Conservation (phyloP, 2,888 invertebrate species). For the Geophilus truncorum region DNA sequence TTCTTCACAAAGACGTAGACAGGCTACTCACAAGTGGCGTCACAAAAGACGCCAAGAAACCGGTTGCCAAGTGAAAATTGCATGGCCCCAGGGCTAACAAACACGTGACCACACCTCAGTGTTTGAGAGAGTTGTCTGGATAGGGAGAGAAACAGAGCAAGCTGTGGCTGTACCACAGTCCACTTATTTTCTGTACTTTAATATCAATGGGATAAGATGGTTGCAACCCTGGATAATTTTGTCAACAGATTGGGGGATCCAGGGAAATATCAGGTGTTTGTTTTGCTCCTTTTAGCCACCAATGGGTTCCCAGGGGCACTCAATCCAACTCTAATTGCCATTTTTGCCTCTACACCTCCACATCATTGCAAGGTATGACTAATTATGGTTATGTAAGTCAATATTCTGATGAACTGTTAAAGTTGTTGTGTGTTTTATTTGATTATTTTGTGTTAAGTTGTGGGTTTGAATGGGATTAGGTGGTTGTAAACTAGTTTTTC, state of each 20-base stretch:
- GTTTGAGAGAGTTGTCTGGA: neutral
- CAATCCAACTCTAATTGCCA: conserved; percentile 1
- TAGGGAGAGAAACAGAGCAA: neutral
- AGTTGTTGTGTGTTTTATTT: neutral
- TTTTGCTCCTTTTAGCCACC: neutral
- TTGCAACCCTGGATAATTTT: conserved; percentile 30
- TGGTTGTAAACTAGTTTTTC: neutral
- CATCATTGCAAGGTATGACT: conserved; percentile 31
- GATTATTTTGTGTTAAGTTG: neutral
- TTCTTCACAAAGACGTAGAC: neutral
- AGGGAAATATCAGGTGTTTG: conserved; percentile 31
- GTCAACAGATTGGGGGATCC: conserved; percentile 29
- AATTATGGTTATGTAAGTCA: neutral
- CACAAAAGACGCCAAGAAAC: conserved; percentile 18
- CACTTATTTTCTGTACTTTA: neutral
- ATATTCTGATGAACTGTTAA: neutral
- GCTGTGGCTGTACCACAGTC: neutral
- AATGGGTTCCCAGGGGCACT: conserved; percentile 29
- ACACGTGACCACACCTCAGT: neutral
- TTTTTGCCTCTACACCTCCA: conserved; percentile 3
- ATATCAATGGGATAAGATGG: conserved; percentile 1
- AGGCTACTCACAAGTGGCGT: neutral
- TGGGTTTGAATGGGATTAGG: no score
- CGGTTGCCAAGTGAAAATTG: neutral
- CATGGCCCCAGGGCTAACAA: neutral